These are phyloP conservation scores for Netelia virgata DNA, from an alignment of 2,888 invertebrate species.

Conservation along the genomic window DNA sequence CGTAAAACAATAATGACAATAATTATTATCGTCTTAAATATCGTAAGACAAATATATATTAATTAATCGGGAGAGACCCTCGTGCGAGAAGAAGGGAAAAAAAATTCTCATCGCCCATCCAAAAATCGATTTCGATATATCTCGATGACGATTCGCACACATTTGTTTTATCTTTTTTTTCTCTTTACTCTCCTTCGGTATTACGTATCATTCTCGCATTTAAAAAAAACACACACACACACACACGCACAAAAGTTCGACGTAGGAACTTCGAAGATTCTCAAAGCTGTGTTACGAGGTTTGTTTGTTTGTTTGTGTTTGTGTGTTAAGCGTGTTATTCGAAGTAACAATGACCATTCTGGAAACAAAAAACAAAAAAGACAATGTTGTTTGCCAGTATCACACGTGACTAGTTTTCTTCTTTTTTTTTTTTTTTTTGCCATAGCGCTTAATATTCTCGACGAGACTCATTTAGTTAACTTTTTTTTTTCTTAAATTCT, in stretches of 20 bases:
- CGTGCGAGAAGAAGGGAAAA: constrained; percentile 13
- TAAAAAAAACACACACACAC: too few relatives aligned
- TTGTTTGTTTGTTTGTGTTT: background rate
- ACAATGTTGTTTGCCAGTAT: constrained; percentile 69
- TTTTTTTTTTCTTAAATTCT: constrained; percentile 7
- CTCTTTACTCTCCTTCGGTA: background rate
- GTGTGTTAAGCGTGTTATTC: constrained; percentile 36
- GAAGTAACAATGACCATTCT: constrained; percentile 69
- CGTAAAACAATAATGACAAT: background rate
- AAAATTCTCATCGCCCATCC: background rate
- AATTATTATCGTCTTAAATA: too few relatives aligned
- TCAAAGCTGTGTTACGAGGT: constrained; percentile 29
- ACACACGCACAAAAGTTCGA: constrained; percentile 16
- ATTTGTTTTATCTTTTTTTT: background rate
- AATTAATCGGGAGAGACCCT: constrained; percentile 7
- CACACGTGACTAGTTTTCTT: constrained; percentile 70
- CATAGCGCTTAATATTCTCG: constrained; percentile 23
- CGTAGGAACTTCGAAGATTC: constrained; percentile 51
- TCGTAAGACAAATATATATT: background rate
- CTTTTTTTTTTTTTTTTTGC: constrained; percentile 2
- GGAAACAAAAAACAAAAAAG: constrained; percentile 39
- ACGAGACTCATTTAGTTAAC: background rate
- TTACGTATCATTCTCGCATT: background rate
- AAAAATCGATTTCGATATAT: background rate
- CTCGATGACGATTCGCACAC: background rate